phyloP scores from a whole-genome alignment of 2,113 vertebrate species.

The Amphiprion percula region DNA sequence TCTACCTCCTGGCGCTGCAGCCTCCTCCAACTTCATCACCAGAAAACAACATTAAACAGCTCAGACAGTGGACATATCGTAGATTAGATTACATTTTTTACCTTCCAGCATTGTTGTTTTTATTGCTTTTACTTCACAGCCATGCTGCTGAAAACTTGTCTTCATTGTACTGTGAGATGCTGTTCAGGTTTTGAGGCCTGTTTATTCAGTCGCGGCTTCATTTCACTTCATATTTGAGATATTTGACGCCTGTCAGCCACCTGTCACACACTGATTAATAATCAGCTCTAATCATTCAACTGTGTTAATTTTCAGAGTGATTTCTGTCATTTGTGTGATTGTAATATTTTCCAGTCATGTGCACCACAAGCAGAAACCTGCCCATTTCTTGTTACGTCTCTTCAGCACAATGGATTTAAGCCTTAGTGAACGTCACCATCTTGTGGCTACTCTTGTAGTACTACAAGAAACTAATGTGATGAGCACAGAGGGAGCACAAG shows the following conservation, averaged over 20 bases:
- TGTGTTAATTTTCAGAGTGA: background rate
- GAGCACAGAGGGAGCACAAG: no score
- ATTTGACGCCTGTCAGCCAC: background rate
- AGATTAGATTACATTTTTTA: background rate
- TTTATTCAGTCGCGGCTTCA: background rate
- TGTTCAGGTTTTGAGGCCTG: background rate
- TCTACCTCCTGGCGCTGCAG: background rate
- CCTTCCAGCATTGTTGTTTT: background rate
- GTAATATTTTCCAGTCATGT: constrained; percentile 7
- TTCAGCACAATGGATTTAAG: background rate
- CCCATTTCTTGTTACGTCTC: no score
- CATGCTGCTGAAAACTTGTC: background rate
- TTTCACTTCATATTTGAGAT: background rate
- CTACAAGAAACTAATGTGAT: background rate
- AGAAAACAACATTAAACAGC: no score
- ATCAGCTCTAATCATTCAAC: background rate
- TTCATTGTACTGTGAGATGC: background rate
- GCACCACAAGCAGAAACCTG: background rate
- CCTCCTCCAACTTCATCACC: no score
- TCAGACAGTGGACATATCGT: no score
- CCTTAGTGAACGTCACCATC: constrained; percentile 61
- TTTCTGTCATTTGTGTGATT: background rate
- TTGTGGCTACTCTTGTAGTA: constrained; percentile 49
- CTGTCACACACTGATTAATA: background rate
- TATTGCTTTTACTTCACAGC: background rate